A percentile compares a stretch with the other conserved stretches of the same genome.
Conservation (phyloP, 1,140 invertebrate species). For the Conus ventricosus region DNA sequence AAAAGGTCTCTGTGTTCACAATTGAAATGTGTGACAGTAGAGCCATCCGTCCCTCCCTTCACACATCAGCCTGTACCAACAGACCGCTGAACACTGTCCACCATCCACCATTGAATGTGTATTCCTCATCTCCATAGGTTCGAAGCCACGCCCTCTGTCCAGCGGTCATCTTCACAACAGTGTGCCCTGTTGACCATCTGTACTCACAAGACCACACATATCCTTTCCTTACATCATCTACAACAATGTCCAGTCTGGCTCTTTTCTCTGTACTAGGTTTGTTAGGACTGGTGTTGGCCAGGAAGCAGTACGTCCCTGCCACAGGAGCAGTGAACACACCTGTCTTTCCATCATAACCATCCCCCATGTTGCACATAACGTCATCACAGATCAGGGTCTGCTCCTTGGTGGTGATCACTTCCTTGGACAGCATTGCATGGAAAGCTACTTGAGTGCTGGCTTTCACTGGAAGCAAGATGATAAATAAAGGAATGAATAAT, state of each 20-base stretch:
- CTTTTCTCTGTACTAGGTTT: no score
- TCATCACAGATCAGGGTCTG: no score
- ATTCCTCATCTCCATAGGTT: background rate
- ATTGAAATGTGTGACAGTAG: no score
- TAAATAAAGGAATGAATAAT: no score
- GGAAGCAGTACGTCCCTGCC: conserved; percentile 2
- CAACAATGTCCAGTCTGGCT: background rate
- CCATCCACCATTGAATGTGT: background rate
- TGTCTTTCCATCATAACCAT: conserved; percentile 5
- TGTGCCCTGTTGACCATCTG: background rate
- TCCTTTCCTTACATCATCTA: background rate
- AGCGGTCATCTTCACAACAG: background rate
- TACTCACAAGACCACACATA: background rate
- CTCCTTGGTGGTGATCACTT: no score
- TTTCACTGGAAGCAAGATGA: no score
- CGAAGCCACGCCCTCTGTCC: background rate
- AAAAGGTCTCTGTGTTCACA: no score
- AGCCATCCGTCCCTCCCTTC: background rate
- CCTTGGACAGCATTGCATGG: no score
- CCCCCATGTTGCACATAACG: background rate
- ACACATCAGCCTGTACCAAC: background rate
- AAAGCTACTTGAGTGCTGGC: no score
- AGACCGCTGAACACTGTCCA: background rate
- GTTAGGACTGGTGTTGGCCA: background rate
- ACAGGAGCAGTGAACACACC: conserved; percentile 16